A percentile compares a stretch with the other conserved stretches of the same genome.
phyloP scores from a whole-genome alignment of 2,797 vertebrate species.

The Lagodon rhomboides region DNA sequence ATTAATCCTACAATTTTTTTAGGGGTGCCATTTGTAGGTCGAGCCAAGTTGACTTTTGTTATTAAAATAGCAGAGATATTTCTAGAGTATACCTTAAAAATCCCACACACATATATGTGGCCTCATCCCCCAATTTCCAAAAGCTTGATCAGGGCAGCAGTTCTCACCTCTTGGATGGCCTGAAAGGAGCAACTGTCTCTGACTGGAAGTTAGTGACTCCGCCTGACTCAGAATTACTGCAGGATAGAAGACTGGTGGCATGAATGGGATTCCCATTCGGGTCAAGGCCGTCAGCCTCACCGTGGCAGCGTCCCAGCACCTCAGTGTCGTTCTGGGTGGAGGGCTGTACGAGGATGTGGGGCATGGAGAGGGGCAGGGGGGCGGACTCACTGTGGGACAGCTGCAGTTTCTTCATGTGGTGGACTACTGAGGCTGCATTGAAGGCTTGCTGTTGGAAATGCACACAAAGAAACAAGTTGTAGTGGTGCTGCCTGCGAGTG shows the following conservation, averaged over 20 bases:
- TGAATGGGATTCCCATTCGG: constrained; percentile 72
- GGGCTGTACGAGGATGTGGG: constrained; percentile 58
- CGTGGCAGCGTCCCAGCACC: background rate
- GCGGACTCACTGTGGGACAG: constrained; percentile 69
- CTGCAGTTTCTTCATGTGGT: constrained; percentile 93
- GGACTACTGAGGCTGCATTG: constrained; percentile 87
- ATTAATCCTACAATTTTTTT: background rate
- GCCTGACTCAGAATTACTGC: constrained; percentile 68
- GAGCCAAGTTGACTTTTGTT: background rate
- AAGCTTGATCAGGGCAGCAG: no score
- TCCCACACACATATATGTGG: no score
- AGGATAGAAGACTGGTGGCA: constrained; percentile 38
- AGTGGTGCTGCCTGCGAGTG: background rate
- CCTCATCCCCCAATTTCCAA: no score
- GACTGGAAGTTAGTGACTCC: constrained; percentile 55
- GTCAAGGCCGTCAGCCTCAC: constrained; percentile 43
- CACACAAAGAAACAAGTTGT: constrained; percentile 25
- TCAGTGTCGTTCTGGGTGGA: constrained; percentile 42
- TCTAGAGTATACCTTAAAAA: background rate
- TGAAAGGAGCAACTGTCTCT: constrained; percentile 46
- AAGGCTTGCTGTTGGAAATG: constrained; percentile 89
- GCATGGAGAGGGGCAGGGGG: constrained; percentile 19
- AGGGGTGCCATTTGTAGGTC: no score
- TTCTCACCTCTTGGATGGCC: constrained; percentile 62
- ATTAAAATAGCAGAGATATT: background rate